Conservation (phyloP, 2,113 vertebrate species). For the Perognathus longimembris region DNA sequence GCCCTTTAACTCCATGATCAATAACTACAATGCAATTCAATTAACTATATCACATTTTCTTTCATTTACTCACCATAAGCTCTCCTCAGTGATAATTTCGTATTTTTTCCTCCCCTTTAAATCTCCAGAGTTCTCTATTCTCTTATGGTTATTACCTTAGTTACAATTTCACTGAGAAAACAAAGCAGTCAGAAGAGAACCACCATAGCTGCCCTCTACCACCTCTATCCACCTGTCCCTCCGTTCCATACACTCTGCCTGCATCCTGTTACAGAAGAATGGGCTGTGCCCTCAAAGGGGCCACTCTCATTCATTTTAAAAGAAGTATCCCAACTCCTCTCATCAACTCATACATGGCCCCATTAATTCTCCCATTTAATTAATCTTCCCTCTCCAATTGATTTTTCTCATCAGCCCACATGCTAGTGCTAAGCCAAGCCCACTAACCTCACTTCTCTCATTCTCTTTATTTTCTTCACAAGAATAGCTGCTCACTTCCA, state of each 20-base stretch:
- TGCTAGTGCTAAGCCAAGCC: background rate
- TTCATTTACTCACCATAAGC: slow-evolving; percentile 2
- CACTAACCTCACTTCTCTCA: background rate
- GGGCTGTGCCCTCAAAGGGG: background rate
- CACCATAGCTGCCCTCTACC: background rate
- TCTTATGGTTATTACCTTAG: background rate
- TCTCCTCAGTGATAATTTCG: background rate
- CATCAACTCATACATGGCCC: background rate
- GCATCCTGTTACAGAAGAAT: background rate
- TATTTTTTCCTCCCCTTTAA: slow-evolving; percentile 1
- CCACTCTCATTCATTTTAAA: background rate
- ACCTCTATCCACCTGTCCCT: background rate
- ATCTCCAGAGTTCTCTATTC: background rate
- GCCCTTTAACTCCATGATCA: background rate
- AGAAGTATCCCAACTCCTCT: background rate
- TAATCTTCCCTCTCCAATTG: slow-evolving; percentile 7
- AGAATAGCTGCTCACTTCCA: background rate
- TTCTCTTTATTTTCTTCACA: slow-evolving; percentile 26
- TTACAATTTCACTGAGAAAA: slow-evolving; percentile 3
- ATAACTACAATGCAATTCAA: background rate
- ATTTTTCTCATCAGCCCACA: background rate
- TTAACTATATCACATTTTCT: background rate
- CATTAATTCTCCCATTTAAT: background rate
- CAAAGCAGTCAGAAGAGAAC: background rate
- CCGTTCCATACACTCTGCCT: background rate